Base-by-base conservation (phyloP, 2,113 vertebrate genomes). In the Oplegnathus fasciatus region DNA sequence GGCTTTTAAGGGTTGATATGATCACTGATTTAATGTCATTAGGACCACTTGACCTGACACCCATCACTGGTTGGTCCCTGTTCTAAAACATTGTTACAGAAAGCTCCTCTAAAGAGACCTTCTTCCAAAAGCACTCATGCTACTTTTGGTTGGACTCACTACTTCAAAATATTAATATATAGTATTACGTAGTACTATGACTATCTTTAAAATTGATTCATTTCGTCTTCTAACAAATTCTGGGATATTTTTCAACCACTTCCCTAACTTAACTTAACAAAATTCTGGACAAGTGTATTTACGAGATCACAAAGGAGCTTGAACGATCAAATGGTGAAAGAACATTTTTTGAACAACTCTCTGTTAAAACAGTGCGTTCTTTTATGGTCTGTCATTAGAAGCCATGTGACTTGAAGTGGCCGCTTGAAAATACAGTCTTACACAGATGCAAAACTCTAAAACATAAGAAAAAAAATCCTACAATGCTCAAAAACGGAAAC, bases 1-100 rank as follows among this genome's bases (percentile, higher is more conserved):
- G 73, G 58, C 79, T 74, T 84, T 85, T 65, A 69, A 80, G 40
- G 64, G 54, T 32, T 74, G 78, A 90, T 81, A 37, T 26, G 2
- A 85, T 93, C 65, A 70, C 70, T 20, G 26, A 30, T 72, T 67
- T 80, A 66, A 84, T 85, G 30, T 52, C 3, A 69, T 85, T 75
- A 84, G 57, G 44, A 73, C 55, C 76, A 60, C 50, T 76, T 62
- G 42, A 71, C 44, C 55, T 10, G 30, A 79, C 70, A 78, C 52
- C 0, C 22, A 75, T 84, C 73, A 46, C 34, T 28, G 15, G n/a
- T 72, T 58, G 28, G n/a, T 61, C 69, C 48, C 54, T 75, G 57
- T 34, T 82, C 34, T 54, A 20, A 75, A 54, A 26, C 17, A 42
- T 55, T 57, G 61, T 58, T 69, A 61, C 10, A 28, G 11, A 75